A percentile compares a stretch with the other conserved stretches of the same genome.
These are phyloP conservation scores for Neria commutata DNA, from an alignment of 2,888 invertebrate species.

Conservation along the genomic window DNA sequence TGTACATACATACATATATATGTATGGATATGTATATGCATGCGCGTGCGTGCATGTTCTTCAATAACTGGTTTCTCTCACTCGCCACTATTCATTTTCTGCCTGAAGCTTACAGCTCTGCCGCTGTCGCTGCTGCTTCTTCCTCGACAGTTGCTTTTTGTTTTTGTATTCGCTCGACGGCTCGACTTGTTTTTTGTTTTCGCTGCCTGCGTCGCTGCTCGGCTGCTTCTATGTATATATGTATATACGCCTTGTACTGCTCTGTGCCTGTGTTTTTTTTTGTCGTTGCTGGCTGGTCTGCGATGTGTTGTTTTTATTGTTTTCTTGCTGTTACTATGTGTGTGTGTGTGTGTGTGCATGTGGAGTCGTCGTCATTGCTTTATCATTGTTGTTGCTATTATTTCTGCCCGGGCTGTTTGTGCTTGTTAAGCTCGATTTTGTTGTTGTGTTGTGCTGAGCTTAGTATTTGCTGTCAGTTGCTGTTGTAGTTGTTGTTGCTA, in stretches of 20 bases:
- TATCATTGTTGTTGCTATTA: conserved; percentile 12
- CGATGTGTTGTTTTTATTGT: neutral
- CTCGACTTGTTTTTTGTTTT: conserved; percentile 6
- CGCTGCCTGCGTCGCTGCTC: conserved; percentile 10
- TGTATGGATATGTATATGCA: conserved; percentile 27
- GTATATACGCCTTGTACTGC: too few relatives aligned
- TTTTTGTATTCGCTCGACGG: conserved; percentile 18
- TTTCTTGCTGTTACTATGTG: neutral
- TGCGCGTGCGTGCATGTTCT: conserved; percentile 31
- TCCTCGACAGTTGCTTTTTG: conserved; percentile 3
- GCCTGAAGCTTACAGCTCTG: too few relatives aligned
- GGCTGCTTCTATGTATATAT: conserved; percentile 20
- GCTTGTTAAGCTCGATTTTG: neutral
- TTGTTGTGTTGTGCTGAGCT: conserved; percentile 5
- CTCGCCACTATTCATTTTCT: too few relatives aligned
- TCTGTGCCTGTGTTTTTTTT: conserved; percentile 22
- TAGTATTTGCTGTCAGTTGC: neutral
- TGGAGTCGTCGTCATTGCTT: conserved; percentile 21
- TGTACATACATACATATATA: neutral
- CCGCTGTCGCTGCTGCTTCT: neutral
- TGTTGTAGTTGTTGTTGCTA: neutral
- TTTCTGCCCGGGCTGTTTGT: conserved; percentile 13
- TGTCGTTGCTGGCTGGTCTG: conserved; percentile 11
- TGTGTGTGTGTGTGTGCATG: neutral
- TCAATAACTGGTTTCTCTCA: conserved; percentile 26